Evolutionary conservation across 2,113 vertebrate genomes (phyloP).

Genomic region (Naja naja): DNA sequence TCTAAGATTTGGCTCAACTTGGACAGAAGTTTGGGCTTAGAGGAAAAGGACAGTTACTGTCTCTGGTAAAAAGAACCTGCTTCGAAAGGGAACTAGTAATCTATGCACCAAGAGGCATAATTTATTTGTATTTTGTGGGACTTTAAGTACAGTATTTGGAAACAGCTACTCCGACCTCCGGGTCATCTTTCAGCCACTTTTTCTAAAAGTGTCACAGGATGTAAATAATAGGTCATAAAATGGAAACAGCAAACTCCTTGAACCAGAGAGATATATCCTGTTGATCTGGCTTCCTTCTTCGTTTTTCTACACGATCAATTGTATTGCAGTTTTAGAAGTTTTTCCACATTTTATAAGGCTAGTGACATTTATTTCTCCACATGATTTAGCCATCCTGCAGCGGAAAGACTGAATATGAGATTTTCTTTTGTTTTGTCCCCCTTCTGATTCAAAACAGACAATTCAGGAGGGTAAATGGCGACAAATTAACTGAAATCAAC

Average conservation of each 20-base stretch:
- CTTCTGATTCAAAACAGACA: neutral
- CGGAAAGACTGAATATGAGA: neutral
- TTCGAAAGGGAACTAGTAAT: slow-evolving; percentile 17
- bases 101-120: slow-evolving; percentile 22
- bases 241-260: slow-evolving; percentile 28
- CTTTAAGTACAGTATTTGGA: slow-evolving; percentile 23
- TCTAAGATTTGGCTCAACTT: neutral
- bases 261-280: slow-evolving; percentile 1
- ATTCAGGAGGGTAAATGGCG: neutral
- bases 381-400: neutral
- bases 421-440: slow-evolving; percentile 58
- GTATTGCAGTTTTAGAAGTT: slow-evolving; percentile 42
- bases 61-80: neutral
- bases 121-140: slow-evolving; percentile 16
- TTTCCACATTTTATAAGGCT: neutral
- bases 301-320: neutral
- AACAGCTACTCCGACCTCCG: slow-evolving; percentile 25
- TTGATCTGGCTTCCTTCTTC: neutral
- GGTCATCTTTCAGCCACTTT: slow-evolving; percentile 40
- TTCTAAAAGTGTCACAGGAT: slow-evolving; percentile 29
- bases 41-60: neutral
- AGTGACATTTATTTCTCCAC: slow-evolving; percentile 30
- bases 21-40: neutral
- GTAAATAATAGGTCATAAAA: slow-evolving; percentile 51
- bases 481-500: neutral